These are phyloP conservation scores for Chalcis sispes DNA, from an alignment of 2,888 invertebrate species.

Conservation along the genomic window DNA sequence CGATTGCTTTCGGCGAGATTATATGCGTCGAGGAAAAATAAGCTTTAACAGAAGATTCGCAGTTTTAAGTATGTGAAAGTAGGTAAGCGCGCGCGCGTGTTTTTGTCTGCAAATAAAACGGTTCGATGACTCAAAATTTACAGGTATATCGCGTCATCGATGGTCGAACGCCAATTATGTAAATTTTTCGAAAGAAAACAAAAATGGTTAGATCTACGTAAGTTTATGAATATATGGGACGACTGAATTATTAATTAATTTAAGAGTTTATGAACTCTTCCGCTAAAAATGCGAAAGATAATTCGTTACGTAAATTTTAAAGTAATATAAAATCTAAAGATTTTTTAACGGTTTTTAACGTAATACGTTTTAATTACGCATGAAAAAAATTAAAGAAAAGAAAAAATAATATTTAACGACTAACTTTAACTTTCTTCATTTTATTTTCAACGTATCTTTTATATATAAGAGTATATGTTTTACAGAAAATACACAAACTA, in stretches of 20 bases:
- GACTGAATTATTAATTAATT: not conserved
- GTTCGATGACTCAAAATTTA: constrained; percentile 17
- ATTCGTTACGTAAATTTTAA: no score
- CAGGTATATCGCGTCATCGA: not conserved
- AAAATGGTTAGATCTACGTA: not conserved
- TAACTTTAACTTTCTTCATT: no score
- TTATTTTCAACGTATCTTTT: no score
- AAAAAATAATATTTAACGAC: no score
- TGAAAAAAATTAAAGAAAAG: no score
- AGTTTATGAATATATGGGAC: not conserved
- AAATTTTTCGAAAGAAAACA: constrained; percentile 8
- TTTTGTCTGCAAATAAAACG: constrained; percentile 10
- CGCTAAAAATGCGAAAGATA: no score
- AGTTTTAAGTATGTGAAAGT: not conserved
- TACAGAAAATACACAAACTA: no score
- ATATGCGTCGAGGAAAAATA: constrained; percentile 5
- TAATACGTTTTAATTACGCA: no score
- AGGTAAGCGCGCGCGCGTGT: not conserved
- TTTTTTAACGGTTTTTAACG: no score
- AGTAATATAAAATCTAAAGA: no score
- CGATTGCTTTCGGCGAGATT: not conserved
- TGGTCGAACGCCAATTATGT: not conserved
- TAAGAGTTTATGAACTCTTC: not conserved
- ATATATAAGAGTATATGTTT: no score
- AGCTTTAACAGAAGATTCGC: constrained; percentile 26